These are phyloP conservation scores for Epicauta chinensis DNA, from an alignment of 1,140 invertebrate species.

Conservation along the genomic window DNA sequence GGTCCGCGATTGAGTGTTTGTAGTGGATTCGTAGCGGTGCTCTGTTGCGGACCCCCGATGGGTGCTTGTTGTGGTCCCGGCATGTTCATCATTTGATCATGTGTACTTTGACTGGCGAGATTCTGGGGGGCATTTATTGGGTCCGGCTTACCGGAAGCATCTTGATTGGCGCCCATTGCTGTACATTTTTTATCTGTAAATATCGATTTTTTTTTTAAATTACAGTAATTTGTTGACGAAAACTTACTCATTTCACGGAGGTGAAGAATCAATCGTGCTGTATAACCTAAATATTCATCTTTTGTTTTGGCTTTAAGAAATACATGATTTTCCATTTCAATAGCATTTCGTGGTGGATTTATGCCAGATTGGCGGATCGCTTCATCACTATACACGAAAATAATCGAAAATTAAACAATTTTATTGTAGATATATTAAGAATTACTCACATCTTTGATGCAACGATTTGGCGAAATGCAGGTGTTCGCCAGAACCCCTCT, in stretches of 20 bases:
- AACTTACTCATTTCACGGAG: conserved; percentile 81
- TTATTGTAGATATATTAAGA: neutral
- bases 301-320: conserved; percentile 81
- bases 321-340: conserved; percentile 91
- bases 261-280: conserved; percentile 84
- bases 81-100: conserved; percentile 43
- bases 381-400: conserved; percentile 62
- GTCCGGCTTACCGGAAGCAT: conserved; percentile 54
- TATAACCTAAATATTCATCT: conserved; percentile 83
- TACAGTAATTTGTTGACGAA: neutral
- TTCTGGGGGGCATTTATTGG: conserved; percentile 83
- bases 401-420: conserved; percentile 15
- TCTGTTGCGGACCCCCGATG: conserved; percentile 49
- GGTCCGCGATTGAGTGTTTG: conserved; percentile 57
- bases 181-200: conserved; percentile 48
- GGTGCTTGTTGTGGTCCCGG: conserved; percentile 47
- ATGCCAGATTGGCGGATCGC: conserved; percentile 75
- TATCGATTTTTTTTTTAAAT: neutral
- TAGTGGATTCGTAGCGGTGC: conserved; percentile 50
- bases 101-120: conserved; percentile 65
- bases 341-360: conserved; percentile 73
- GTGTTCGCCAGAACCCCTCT: conserved; percentile 64
- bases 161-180: conserved; percentile 40
- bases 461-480: conserved; percentile 65
- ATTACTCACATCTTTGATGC: conserved; percentile 67